These are phyloP conservation scores for Rambutsinella grinnellia DNA, from an alignment of 2,888 invertebrate genomes.

Conservation along the genomic window DNA sequence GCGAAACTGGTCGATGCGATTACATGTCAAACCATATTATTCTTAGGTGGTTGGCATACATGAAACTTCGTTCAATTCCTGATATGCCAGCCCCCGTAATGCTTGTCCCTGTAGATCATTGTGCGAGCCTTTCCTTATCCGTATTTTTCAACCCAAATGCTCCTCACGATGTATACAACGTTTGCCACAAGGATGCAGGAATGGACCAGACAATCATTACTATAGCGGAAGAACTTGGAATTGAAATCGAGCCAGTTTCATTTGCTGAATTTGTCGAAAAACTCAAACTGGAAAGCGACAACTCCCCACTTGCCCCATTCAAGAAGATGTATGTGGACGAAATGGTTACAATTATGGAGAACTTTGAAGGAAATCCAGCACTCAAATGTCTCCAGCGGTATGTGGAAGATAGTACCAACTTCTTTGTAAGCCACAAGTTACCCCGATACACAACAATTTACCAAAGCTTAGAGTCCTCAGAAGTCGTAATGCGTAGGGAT, in stretches of 20 bases:
- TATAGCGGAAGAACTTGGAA: slow-evolving; percentile 40
- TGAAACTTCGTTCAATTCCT: slow-evolving; percentile 47
- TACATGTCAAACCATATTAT: slow-evolving; percentile 47
- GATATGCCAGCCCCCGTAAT: slow-evolving; percentile 14
- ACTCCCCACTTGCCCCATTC: slow-evolving; percentile 29
- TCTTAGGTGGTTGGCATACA: slow-evolving; percentile 39
- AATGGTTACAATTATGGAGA: slow-evolving; percentile 45
- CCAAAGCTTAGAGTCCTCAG: too few relatives aligned
- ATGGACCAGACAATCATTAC: slow-evolving; percentile 38
- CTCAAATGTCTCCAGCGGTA: slow-evolving; percentile 39
- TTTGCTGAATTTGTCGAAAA: slow-evolving; percentile 43
- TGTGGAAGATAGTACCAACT: slow-evolving; percentile 38
- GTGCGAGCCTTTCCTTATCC: slow-evolving; percentile 13
- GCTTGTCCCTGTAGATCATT: slow-evolving; percentile 43
- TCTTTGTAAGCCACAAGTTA: slow-evolving; percentile 47
- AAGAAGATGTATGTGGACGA: slow-evolving; percentile 44
- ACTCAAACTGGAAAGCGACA: slow-evolving; percentile 41
- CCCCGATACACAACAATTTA: too few relatives aligned
- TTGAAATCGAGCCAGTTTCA: slow-evolving; percentile 39
- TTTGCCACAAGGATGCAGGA: slow-evolving; percentile 26
- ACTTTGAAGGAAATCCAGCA: slow-evolving; percentile 34
- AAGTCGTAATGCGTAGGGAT: too few relatives aligned
- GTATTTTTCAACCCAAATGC: slow-evolving; percentile 38
- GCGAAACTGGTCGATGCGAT: slow-evolving; percentile 23
- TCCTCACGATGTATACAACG: slow-evolving; percentile 44